A percentile compares a stretch with the other conserved stretches of the same genome.
Evolutionary conservation across 2,888 invertebrate species (phyloP).

Genomic region (Arrhopalites spinosus): DNA sequence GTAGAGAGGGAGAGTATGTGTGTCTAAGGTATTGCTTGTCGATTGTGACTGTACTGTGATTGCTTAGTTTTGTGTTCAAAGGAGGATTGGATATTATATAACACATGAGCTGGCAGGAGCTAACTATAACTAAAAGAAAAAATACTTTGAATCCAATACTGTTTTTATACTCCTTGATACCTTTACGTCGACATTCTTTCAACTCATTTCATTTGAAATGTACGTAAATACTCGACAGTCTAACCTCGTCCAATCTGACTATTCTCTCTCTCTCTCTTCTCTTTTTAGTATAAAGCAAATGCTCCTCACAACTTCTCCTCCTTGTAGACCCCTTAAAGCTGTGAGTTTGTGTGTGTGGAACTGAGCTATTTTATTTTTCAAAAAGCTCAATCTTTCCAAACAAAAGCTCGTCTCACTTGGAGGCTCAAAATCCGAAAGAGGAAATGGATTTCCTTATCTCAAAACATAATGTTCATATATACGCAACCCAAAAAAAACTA

Average conservation of each 20-base stretch:
- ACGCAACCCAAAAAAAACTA: not conserved
- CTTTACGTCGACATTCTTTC: slow-evolving; percentile 21
- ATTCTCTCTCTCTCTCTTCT: not conserved
- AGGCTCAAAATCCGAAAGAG: slow-evolving; percentile 36
- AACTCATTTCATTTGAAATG: slow-evolving; percentile 23
- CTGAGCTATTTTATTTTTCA: slow-evolving; percentile 34
- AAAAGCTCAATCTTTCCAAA: slow-evolving; percentile 38
- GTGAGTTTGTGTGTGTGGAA: not conserved
- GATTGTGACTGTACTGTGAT: too few species aligned
- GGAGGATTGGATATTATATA: too few species aligned
- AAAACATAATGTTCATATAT: slow-evolving; percentile 27
- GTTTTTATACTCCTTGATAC: slow-evolving; percentile 12
- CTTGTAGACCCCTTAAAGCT: not conserved
- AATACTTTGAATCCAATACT: slow-evolving; percentile 13
- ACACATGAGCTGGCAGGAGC: too few species aligned
- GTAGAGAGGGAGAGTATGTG: too few species aligned
- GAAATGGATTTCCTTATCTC: slow-evolving; percentile 36
- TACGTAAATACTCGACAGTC: slow-evolving; percentile 17
- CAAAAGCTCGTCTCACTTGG: slow-evolving; percentile 37
- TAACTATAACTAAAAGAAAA: not conserved
- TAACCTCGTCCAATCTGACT: slow-evolving; percentile 11
- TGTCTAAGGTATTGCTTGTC: too few species aligned
- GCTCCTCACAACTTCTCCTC: not conserved
- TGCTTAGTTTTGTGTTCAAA: too few species aligned
- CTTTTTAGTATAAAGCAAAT: not conserved